Evolutionary conservation across 2,888 invertebrate species (phyloP), one percentile per base, ranked within the genome.

Genomic region (Proisotoma minuta): DNA sequence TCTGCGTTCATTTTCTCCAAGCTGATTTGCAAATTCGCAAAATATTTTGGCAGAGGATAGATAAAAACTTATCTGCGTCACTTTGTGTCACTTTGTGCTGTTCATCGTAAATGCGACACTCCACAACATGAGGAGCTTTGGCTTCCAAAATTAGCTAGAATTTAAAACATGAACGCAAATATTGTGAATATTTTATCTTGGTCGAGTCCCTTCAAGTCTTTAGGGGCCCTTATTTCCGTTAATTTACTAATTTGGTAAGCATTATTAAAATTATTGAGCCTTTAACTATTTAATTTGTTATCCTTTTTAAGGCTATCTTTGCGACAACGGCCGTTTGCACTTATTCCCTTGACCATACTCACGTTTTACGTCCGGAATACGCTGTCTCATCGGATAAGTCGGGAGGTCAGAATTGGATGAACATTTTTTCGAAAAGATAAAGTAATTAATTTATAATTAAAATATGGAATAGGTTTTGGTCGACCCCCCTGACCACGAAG

Each of bases 401-500:
- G 65, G 10, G 68, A 66, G 40, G 34, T 34, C 8, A 10, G 34
- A n/a, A n/a, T n/a, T 34, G 8, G 8, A 34, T 48, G 8, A 8
- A 48, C n/a, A 48, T 18, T 20, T 48, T 48, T 15, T 18, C n/a
- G 5, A 18, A 18, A 10, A 18, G 18, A 48, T 12, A 5, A 18
- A 8, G 48, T 48, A 8, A 18, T 12, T 18, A 48, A 8, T 48
- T 15, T 48, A 12, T 48, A 18, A 12, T 48, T 20, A 5, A 5
- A 12, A 12, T 18, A 12, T 15, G 8, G 34, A 10, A 10, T 34
- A 34, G 39, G 68, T 72, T 18, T 53, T 72, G 18, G 65, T 70
- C 22, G 72, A 72, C 61, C 70, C 72, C 39, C 72, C 72, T 47
- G 72, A 72, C 28, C 58, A 62, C 40, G 72, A 72, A 57, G 66